Evolutionary conservation across 1,140 invertebrate species (phyloP).

Genomic region (Goniozus legneri): DNA sequence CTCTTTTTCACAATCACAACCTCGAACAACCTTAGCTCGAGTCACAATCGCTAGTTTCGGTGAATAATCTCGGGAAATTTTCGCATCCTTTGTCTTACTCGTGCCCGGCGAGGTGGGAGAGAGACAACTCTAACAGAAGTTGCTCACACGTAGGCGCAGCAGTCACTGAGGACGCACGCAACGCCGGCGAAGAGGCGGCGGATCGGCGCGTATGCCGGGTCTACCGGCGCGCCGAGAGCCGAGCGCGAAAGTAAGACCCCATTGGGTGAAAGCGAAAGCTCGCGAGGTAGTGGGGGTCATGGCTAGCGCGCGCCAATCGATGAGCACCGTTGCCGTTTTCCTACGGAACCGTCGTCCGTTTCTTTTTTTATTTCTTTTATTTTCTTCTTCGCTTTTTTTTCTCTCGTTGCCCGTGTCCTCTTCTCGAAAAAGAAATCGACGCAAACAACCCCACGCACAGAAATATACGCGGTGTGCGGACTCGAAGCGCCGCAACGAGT

Average conservation of each 20-base stretch:
- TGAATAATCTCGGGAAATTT: too few relatives aligned
- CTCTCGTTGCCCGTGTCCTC: too few relatives aligned
- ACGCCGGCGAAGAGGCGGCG: constrained; percentile 19
- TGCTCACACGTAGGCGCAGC: constrained; percentile 44
- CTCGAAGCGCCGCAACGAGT: too few relatives aligned
- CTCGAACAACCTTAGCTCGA: too few relatives aligned
- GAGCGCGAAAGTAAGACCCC: constrained; percentile 54
- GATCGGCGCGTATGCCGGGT: constrained; percentile 15
- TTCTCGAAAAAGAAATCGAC: too few relatives aligned
- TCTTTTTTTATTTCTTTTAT: too few relatives aligned
- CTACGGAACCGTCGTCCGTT: neutral
- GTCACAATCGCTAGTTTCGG: too few relatives aligned
- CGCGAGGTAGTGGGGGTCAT: constrained; percentile 52
- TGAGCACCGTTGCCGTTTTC: constrained; percentile 38
- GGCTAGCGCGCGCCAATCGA: constrained; percentile 54
- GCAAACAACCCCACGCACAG: too few relatives aligned
- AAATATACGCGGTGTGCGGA: too few relatives aligned
- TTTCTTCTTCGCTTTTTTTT: too few relatives aligned
- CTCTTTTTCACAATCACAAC: too few relatives aligned
- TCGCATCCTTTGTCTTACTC: too few relatives aligned
- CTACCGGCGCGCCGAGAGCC: constrained; percentile 20
- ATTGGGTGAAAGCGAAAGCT: constrained; percentile 57
- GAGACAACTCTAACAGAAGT: constrained; percentile 31
- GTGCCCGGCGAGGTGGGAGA: constrained; percentile 22
- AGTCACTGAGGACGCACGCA: constrained; percentile 42